phyloP scores from a whole-genome alignment of 2,113 vertebrate genomes.

The Aplodontia rufa region DNA sequence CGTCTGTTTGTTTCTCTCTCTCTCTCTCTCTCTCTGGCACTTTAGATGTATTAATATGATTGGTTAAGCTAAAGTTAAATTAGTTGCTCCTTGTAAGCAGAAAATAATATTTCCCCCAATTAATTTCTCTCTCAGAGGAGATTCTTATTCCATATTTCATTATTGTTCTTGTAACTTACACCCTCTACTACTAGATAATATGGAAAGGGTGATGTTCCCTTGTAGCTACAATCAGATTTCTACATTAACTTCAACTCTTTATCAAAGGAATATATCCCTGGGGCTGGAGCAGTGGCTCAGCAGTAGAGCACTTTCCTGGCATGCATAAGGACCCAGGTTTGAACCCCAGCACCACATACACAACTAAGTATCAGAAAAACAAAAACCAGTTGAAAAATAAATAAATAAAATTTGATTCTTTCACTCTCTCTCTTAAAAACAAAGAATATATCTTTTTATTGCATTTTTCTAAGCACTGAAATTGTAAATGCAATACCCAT shows the following conservation, averaged over 20 bases:
- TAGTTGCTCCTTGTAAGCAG: neutral
- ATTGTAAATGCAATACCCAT: neutral
- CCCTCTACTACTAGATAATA: neutral
- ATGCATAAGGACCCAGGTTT: too few relatives aligned
- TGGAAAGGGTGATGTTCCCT: neutral
- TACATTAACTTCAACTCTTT: neutral
- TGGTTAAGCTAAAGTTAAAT: slow-evolving; percentile 12
- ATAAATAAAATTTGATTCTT: too few relatives aligned
- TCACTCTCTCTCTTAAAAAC: too few relatives aligned
- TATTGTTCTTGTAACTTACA: neutral
- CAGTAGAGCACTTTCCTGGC: too few relatives aligned
- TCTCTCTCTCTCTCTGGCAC: neutral
- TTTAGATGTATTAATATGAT: neutral
- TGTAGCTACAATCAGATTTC: neutral
- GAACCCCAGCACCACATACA: too few relatives aligned
- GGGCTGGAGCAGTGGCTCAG: too few relatives aligned
- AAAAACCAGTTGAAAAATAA: too few relatives aligned
- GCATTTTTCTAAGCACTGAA: neutral
- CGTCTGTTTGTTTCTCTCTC: too few relatives aligned
- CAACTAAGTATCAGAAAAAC: too few relatives aligned
- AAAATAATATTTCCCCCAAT: neutral
- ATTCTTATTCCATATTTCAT: slow-evolving; percentile 13
- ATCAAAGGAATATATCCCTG: neutral
- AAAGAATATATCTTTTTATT: neutral
- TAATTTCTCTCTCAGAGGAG: neutral